Conservation (phyloP, 1,140 invertebrate genomes). For the Wasmannia auropunctata region DNA sequence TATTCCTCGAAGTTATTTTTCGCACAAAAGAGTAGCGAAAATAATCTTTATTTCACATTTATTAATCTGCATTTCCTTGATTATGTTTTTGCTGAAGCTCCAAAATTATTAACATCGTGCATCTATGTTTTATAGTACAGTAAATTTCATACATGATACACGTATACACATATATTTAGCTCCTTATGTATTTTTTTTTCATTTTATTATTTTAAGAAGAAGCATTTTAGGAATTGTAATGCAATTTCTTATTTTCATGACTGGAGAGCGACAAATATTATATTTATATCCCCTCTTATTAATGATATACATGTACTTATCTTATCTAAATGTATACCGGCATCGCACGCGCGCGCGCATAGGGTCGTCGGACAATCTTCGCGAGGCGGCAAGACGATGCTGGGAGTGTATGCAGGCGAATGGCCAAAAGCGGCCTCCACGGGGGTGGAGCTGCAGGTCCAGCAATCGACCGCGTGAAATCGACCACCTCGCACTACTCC, state of each 20-base stretch:
- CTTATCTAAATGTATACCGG: not conserved
- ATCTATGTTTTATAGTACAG: not conserved
- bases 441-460: conserved; percentile 75
- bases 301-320: not conserved
- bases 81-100: not conserved
- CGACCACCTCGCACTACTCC: conserved; percentile 72
- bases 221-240: not conserved
- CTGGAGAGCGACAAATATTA: no score
- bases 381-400: conserved; percentile 42
- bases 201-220: no score
- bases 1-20: not conserved
- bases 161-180: no score
- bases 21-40: not conserved
- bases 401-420: conserved; percentile 59
- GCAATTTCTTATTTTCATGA: not conserved
- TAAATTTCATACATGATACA: no score
- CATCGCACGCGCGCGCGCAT: conserved; percentile 33
- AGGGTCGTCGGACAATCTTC: conserved; percentile 13
- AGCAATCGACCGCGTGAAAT: conserved; percentile 76
- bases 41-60: not conserved
- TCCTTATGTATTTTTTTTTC: no score
- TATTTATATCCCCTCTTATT: no score
- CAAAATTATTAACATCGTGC: not conserved
- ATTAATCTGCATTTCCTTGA: not conserved
- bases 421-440: conserved; percentile 64